Conservation (phyloP, 2,113 vertebrate genomes). For the Felis catus region DNA sequence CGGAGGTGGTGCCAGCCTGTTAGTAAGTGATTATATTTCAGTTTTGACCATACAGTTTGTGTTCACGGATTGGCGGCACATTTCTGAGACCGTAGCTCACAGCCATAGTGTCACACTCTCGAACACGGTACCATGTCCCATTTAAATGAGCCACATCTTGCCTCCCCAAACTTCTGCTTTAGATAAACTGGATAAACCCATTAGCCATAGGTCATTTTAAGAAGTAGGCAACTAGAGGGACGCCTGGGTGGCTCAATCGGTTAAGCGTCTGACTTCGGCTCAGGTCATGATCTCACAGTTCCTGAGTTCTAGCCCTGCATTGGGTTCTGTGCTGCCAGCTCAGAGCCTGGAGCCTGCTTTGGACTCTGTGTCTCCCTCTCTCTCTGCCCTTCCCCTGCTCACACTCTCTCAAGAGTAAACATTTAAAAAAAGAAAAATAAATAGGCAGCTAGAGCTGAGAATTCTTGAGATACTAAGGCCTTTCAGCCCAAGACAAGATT, state of each 20-base stretch:
- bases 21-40: conserved; percentile 13
- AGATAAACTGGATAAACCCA: neutral
- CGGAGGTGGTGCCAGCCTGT: neutral
- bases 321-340: no score
- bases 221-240: neutral
- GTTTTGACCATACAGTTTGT: conserved; percentile 21
- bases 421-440: no score
- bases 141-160: conserved; percentile 24
- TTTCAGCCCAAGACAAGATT: neutral
- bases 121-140: neutral
- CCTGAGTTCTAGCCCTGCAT: no score
- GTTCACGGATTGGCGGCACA: neutral
- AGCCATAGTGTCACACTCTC: neutral
- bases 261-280: no score
- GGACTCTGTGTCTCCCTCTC: no score
- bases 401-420: no score
- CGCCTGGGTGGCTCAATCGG: no score
- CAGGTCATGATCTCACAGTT: no score
- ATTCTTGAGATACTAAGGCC: conserved; percentile 11
- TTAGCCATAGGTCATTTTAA: conserved; percentile 31
- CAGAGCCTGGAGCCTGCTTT: no score
- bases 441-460: neutral
- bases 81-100: conserved; percentile 20
- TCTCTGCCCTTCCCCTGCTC: no score
- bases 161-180: neutral